Conservation (phyloP, 2,888 invertebrate genomes). For the Prosopocoilus inquinatus region DNA sequence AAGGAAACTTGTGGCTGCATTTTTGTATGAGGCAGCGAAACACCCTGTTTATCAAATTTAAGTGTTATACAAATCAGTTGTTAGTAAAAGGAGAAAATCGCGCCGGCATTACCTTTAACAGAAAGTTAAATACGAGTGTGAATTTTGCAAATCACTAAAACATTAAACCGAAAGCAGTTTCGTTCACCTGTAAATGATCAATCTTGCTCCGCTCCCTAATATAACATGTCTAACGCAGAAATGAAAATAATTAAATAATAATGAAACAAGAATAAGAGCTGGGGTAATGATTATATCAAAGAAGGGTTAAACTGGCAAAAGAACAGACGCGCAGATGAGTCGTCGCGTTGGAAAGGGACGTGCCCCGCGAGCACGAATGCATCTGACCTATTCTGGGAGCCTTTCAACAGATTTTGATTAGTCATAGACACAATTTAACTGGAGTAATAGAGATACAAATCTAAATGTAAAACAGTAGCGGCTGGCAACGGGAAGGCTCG, state of each 20-base stretch:
- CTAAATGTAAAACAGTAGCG: constrained; percentile 52
- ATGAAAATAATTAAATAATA: constrained; percentile 56
- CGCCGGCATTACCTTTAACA: background rate
- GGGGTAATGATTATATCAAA: constrained; percentile 53
- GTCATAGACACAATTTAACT: constrained; percentile 54
- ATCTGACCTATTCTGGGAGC: constrained; percentile 38
- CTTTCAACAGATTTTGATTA: constrained; percentile 52
- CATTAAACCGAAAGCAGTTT: constrained; percentile 5
- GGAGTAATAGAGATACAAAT: constrained; percentile 51
- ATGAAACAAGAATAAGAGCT: constrained; percentile 51
- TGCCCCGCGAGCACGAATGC: constrained; percentile 14
- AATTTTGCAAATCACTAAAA: constrained; percentile 17
- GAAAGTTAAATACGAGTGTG: background rate
- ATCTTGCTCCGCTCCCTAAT: constrained; percentile 19
- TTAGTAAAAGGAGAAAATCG: too few species aligned
- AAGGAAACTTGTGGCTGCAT: too few species aligned
- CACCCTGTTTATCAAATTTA: too few species aligned
- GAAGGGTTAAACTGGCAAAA: constrained; percentile 49
- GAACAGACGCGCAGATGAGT: constrained; percentile 30
- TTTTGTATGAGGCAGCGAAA: too few species aligned
- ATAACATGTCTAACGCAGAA: constrained; percentile 51
- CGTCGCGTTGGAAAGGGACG: constrained; percentile 4
- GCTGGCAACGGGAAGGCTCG: constrained; percentile 39
- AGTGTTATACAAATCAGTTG: too few species aligned
- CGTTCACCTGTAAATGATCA: constrained; percentile 19